Conservation (phyloP, 2,797 vertebrate genomes). For the Falco rusticolus region DNA sequence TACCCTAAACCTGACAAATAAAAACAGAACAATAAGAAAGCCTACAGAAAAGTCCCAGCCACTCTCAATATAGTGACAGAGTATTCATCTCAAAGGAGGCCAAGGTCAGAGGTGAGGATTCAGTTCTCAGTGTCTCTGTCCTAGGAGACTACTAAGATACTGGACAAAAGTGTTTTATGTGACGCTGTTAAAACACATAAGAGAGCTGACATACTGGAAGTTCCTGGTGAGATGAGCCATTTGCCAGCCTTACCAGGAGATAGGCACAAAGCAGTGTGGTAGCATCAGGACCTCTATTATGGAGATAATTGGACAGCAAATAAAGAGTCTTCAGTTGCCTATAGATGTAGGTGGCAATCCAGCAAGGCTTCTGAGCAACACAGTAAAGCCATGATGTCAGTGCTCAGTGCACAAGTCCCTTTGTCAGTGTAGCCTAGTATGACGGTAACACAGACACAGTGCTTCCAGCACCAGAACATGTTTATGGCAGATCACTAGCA, state of each 20-base stretch:
- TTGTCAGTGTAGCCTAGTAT: neutral
- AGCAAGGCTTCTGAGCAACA: neutral
- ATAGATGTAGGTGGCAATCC: neutral
- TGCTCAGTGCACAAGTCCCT: neutral
- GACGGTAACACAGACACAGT: neutral
- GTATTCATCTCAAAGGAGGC: conserved; percentile 1
- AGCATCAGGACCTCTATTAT: neutral
- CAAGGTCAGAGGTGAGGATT: conserved; percentile 5
- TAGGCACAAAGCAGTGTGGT: neutral
- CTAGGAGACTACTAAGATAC: neutral
- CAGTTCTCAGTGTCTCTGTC: conserved; percentile 5
- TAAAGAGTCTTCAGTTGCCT: neutral
- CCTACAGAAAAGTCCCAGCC: neutral
- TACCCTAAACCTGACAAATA: conserved; percentile 18
- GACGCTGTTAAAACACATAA: neutral
- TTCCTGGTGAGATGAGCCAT: neutral
- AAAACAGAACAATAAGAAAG: conserved; percentile 22
- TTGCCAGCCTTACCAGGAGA: neutral
- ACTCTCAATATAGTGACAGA: neutral
- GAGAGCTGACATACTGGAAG: neutral
- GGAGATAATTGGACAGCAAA: neutral
- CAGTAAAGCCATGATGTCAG: accelerated
- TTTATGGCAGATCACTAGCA: neutral
- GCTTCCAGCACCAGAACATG: neutral
- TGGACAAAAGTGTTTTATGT: neutral